These are phyloP conservation scores for Daktulosphaira vitifoliae DNA, from an alignment of 1,140 invertebrate species.

Conservation along the genomic window DNA sequence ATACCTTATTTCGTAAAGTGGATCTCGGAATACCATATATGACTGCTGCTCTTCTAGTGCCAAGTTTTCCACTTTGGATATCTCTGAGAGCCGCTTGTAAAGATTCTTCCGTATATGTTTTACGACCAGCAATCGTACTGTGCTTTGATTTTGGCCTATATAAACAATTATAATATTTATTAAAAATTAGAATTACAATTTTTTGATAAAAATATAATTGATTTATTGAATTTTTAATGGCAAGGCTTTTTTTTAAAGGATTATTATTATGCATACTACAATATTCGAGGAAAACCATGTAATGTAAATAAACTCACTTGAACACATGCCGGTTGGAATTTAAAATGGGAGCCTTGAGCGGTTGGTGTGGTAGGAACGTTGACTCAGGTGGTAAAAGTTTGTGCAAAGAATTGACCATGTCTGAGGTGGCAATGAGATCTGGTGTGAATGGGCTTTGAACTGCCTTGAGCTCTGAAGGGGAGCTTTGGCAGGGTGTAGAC, in stretches of 20 bases:
- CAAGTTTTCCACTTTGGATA: constrained; percentile 84
- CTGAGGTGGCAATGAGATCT: constrained; percentile 36
- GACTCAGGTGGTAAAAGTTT: constrained; percentile 1
- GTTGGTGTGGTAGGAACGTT: constrained; percentile 21
- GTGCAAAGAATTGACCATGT: neutral
- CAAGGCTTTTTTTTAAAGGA: no score
- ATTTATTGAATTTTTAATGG: neutral
- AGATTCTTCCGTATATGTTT: constrained; percentile 85
- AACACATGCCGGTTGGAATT: constrained; percentile 6
- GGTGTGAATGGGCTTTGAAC: constrained; percentile 40
- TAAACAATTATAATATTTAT: constrained; percentile 38
- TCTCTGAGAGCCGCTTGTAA: constrained; percentile 80
- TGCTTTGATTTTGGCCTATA: constrained; percentile 55
- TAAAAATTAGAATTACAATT: neutral
- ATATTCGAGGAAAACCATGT: no score
- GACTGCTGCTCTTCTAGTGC: constrained; percentile 81
- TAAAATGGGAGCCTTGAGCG: constrained; percentile 16
- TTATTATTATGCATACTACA: no score
- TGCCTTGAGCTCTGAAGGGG: constrained; percentile 12
- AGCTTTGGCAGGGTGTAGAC: constrained; percentile 32
- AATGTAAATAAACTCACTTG: no score
- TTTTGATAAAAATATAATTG: neutral
- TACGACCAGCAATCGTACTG: constrained; percentile 51
- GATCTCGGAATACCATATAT: constrained; percentile 93
- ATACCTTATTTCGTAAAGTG: constrained; percentile 88